Base-by-base conservation (phyloP, 2,888 invertebrate genomes). In the Drosophila affinis region DNA sequence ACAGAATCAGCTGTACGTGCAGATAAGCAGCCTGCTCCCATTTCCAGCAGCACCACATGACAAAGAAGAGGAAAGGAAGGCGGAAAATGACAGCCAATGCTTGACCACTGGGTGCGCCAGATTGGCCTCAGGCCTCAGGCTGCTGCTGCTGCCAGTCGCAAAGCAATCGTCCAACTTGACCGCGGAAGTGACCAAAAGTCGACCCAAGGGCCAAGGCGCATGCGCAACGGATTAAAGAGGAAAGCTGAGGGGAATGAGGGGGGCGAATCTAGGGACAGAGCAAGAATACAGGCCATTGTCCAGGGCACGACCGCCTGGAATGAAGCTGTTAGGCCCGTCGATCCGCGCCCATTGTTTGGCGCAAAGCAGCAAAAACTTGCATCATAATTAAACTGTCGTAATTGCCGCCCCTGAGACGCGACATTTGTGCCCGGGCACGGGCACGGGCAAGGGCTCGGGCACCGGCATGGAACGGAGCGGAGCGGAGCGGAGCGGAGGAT, bases 111-210 rank as follows among this genome's bases (percentile, higher is more conserved):
- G 76, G 84, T 80, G 81, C 84, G 61, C 63, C 29, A 59, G 76
- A 84, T 84, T 81, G 79, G 70, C 84, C 75, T 69, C 1, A 18
- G 24, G 21, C 21, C 21, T 21, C 21, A 21, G 21, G 24, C 24
- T 24, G 24, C 24, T 27, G 27, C 27, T 27, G 27, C 27, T 27
- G 27, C 27, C 1, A 27, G 27, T 27, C 24, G 24, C 24, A 24
- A 5, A 24, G 24, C 24, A 5, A 24, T 24, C 27, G 7, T 27
- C 62, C 68, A 62, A 74, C 62, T 78, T 69, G 74, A 84, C 81
- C 87, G 70, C 87, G 75, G 72, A 77, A 85, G 76, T 83, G 82
- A 87, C 88, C 87, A 80, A 80, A 72, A 78, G 81, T 53, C 75
- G 61, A 59, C 59, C 49, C 24, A 17, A 39, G 6, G 14, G 39